A percentile compares a stretch with the other conserved stretches of the same genome.
Conservation (phyloP, 2,797 vertebrate species). For the Monodelphis domestica region DNA sequence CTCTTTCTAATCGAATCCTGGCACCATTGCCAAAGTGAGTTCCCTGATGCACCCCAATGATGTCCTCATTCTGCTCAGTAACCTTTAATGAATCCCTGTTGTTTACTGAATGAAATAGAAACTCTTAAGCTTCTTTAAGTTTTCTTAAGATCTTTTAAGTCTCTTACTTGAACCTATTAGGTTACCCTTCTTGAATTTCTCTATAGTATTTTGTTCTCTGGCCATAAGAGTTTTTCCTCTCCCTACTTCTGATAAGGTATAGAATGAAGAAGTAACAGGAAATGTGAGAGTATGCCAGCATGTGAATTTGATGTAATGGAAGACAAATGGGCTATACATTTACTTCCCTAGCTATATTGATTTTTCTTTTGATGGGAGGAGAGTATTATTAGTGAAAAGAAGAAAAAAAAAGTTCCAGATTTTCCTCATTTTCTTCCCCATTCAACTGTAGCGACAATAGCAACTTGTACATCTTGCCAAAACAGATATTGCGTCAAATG, state of each 20-base stretch:
- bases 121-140: no score
- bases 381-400: not conserved
- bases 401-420: not conserved
- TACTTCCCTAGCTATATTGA: slow-evolving; percentile 11
- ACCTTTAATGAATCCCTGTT: not conserved
- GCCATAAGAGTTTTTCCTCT: not conserved
- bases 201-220: not conserved
- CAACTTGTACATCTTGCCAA: no score
- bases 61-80: not conserved
- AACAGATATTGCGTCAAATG: not conserved
- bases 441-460: not conserved
- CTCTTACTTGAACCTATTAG: not conserved
- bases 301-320: not conserved
- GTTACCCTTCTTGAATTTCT: not conserved
- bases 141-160: no score
- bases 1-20: not conserved
- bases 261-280: not conserved
- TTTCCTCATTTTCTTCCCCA: not conserved
- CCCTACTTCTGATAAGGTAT: not conserved
- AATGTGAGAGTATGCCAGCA: not conserved
- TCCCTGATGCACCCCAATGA: not conserved
- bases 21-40: not conserved
- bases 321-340: not conserved
- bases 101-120: not conserved
- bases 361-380: not conserved